phyloP scores from a whole-genome alignment of 2,113 vertebrate species.

The Leucosticte australis region DNA sequence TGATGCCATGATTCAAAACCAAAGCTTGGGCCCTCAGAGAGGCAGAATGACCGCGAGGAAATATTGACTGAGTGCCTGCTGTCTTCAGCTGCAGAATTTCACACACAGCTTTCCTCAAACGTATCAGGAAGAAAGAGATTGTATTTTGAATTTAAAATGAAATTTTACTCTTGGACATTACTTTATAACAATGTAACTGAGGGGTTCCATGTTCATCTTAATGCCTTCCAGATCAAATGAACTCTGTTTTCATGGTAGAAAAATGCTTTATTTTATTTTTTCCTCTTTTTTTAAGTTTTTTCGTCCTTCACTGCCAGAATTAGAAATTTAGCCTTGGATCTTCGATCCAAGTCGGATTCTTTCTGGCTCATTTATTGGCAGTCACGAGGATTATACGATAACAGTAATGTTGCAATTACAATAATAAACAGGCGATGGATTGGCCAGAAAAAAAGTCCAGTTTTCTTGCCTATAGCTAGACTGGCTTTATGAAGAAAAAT shows the following conservation, averaged over 20 bases:
- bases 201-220: neutral
- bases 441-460: neutral
- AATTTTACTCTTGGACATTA: constrained; percentile 18
- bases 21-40: neutral
- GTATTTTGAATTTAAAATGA: constrained; percentile 26
- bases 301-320: neutral
- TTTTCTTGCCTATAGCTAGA: constrained; percentile 19
- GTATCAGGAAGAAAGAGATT: constrained; percentile 14
- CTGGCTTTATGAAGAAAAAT: constrained; percentile 20
- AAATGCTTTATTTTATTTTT: neutral
- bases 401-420: constrained; percentile 34
- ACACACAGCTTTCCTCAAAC: constrained; percentile 22
- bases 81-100: constrained; percentile 22
- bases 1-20: neutral
- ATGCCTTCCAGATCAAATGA: constrained; percentile 17
- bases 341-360: neutral
- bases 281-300: neutral
- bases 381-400: neutral
- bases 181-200: neutral
- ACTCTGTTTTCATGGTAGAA: neutral
- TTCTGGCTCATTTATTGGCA: constrained; percentile 22
- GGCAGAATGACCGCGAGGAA: constrained; percentile 44
- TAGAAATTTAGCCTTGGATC: constrained; percentile 15
- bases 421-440: neutral
- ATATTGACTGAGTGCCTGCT: constrained; percentile 47